Conservation (phyloP, 2,797 vertebrate genomes). For the Hirundo rustica region DNA sequence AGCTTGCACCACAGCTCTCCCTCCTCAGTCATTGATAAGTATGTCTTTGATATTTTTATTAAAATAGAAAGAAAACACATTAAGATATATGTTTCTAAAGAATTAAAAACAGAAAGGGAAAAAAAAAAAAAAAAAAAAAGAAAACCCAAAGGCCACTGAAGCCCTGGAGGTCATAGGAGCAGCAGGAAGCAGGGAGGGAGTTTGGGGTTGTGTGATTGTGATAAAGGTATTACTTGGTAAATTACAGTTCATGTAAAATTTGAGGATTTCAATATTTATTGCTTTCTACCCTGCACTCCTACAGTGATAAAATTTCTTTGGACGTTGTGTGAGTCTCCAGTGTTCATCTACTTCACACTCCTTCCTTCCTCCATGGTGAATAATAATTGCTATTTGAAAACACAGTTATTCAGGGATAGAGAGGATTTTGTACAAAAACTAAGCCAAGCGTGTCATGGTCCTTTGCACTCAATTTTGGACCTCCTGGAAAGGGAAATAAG, state of each 20-base stretch:
- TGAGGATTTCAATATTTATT: background rate
- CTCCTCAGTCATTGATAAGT: conserved; percentile 70
- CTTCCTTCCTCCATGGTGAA: background rate
- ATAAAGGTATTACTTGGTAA: conserved; percentile 5
- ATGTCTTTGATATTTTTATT: conserved; percentile 78
- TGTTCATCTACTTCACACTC: background rate
- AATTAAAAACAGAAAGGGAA: background rate
- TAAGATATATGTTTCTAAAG: conserved; percentile 53
- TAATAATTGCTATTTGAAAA: background rate
- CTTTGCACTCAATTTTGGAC: background rate
- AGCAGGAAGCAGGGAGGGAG: background rate
- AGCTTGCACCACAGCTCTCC: conserved; percentile 61
- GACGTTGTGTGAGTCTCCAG: background rate
- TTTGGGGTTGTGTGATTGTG: background rate
- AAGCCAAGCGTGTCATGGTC: background rate
- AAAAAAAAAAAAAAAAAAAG: background rate
- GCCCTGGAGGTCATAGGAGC: background rate
- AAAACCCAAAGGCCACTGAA: background rate
- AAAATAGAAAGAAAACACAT: conserved; percentile 75
- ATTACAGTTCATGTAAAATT: background rate
- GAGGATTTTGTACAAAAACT: background rate
- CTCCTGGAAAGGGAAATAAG: background rate
- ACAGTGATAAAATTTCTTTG: background rate
- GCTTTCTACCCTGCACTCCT: background rate
- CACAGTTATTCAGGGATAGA: background rate